Evolutionary conservation across 2,888 invertebrate genomes (phyloP).

Genomic region (Lycia hirtaria): DNA sequence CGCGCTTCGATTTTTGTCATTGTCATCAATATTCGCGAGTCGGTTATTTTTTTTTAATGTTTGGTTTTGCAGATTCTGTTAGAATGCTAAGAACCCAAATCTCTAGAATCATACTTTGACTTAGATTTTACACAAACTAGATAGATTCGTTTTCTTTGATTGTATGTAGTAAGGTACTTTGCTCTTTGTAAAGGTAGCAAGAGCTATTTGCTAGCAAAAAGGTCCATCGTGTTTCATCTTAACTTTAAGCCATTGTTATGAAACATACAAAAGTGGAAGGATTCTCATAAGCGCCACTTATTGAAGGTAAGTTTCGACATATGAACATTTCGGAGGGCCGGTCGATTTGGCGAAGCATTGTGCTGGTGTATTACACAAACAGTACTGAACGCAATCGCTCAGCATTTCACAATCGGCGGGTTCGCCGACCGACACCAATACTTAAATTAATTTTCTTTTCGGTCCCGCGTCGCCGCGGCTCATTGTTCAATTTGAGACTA

Average conservation of each 20-base stretch:
- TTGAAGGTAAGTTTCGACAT: conserved; percentile 65
- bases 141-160: too few species aligned
- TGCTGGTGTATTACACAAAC: conserved; percentile 82
- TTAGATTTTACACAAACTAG: too few species aligned
- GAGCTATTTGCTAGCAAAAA: not conserved
- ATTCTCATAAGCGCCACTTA: conserved; percentile 45
- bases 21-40: conserved; percentile 60
- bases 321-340: conserved; percentile 76
- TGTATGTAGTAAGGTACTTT: too few species aligned
- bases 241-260: conserved; percentile 40
- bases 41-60: conserved; percentile 30
- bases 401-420: conserved; percentile 80
- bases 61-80: not conserved
- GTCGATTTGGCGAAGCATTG: conserved; percentile 75
- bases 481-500: conserved; percentile 78
- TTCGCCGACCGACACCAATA: conserved; percentile 83
- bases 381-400: conserved; percentile 78
- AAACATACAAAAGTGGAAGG: conserved; percentile 42
- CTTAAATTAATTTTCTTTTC: conserved; percentile 85
- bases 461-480: conserved; percentile 68
- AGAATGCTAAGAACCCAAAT: too few species aligned
- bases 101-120: too few species aligned
- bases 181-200: not conserved
- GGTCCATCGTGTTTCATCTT: conserved; percentile 28
- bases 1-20: conserved; percentile 75